Percentiles rank a stretch among this genome's conserved stretches.
Evolutionary conservation across 2,888 invertebrate species (phyloP).

Genomic region (Pyrrhia umbra): DNA sequence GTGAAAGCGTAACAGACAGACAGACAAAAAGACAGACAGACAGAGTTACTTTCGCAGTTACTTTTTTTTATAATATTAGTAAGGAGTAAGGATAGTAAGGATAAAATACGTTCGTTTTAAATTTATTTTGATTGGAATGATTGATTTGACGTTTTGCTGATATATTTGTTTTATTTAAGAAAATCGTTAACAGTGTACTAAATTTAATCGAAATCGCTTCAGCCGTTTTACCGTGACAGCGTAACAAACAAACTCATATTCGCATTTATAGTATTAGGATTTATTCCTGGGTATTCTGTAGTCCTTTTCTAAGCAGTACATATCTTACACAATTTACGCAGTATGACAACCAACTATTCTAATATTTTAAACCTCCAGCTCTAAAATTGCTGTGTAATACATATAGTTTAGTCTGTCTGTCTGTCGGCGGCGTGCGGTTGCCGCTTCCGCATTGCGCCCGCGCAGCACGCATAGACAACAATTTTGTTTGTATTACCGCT

Average conservation of each 20-base stretch:
- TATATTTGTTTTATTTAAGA: background rate
- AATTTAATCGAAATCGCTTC: no score
- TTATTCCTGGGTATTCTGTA: background rate
- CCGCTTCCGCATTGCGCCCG: conserved; percentile 78
- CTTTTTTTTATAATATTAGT: no score
- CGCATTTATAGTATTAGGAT: background rate
- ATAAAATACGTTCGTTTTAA: background rate
- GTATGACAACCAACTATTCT: conserved; percentile 31
- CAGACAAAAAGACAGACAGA: no score
- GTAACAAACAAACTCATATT: background rate
- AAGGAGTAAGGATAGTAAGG: no score
- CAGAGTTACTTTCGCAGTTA: no score
- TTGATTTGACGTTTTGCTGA: background rate
- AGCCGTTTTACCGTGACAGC: no score
- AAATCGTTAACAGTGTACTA: background rate
- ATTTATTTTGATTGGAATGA: background rate
- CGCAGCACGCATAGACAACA: conserved; percentile 66
- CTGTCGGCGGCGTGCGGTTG: conserved; percentile 63
- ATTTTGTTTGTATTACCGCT: conserved; percentile 67
- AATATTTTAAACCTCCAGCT: conserved; percentile 34
- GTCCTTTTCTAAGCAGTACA: conserved; percentile 9
- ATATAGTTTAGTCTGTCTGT: conserved; percentile 55
- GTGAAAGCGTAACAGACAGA: no score
- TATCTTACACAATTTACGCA: conserved; percentile 24
- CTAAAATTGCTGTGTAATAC: conserved; percentile 49